Conservation (phyloP, 2,113 vertebrate genomes). For the Takifugu bimaculatus region DNA sequence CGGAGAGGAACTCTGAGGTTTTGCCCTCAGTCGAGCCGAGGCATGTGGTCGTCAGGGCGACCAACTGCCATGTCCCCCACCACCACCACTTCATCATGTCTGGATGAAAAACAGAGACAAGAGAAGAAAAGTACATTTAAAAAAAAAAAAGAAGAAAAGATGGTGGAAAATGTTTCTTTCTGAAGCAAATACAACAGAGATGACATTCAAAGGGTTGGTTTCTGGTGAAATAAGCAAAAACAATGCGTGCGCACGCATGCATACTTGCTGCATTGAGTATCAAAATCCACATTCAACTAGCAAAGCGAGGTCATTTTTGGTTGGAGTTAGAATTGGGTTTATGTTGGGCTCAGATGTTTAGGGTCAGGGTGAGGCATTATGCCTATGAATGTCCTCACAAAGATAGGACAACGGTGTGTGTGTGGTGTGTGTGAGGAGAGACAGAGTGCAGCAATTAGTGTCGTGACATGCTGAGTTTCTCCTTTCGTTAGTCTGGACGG, state of each 20-base stretch:
- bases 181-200: neutral
- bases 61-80: constrained; percentile 53
- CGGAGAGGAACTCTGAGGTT: constrained; percentile 57
- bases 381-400: too few species aligned
- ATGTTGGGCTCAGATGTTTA: too few species aligned
- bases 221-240: too few species aligned
- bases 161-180: neutral
- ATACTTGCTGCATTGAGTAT: too few species aligned
- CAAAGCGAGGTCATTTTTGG: too few species aligned
- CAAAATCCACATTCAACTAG: too few species aligned
- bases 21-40: constrained; percentile 32
- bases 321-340: too few species aligned
- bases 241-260: too few species aligned
- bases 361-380: too few species aligned
- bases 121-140: neutral
- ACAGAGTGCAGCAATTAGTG: constrained; percentile 50
- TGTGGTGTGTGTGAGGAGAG: constrained; percentile 16
- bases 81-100: constrained; percentile 65
- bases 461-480: constrained; percentile 42
- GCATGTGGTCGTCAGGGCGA: constrained; percentile 19
- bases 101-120: constrained; percentile 22
- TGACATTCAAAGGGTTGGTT: too few species aligned
- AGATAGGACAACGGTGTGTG: neutral
- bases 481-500: constrained; percentile 51
- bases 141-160: neutral